Evolutionary conservation across 1,140 invertebrate genomes (phyloP).

Genomic region (Aphelenchoides besseyi): DNA sequence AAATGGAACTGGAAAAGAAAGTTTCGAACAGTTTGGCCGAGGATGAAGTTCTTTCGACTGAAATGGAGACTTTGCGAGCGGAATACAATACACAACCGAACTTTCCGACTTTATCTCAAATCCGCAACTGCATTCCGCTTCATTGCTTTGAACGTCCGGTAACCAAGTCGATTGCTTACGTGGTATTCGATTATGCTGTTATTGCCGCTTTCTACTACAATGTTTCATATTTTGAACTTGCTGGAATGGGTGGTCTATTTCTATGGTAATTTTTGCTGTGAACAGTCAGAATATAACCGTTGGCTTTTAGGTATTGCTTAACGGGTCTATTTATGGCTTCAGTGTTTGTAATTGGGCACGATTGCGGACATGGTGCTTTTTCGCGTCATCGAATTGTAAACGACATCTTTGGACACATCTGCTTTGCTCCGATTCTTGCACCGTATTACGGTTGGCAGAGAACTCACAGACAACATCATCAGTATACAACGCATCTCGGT

Average conservation of each 20-base stretch:
- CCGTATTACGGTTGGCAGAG: conserved; percentile 49
- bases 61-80: not conserved
- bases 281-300: not conserved
- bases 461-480: conserved; percentile 57
- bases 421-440: conserved; percentile 48
- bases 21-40: not conserved
- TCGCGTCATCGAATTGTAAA: conserved; percentile 60
- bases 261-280: conserved; percentile 32
- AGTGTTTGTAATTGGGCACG: conserved; percentile 64
- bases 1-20: no score
- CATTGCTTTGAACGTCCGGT: conserved; percentile 54
- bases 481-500: conserved; percentile 53
- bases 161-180: conserved; percentile 60
- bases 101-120: conserved; percentile 31
- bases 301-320: conserved; percentile 44
- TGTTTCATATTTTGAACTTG: conserved; percentile 43
- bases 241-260: conserved; percentile 39
- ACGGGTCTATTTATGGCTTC: conserved; percentile 64
- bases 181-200: conserved; percentile 57
- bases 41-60: not conserved
- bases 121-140: conserved; percentile 53
- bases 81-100: not conserved
- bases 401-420: conserved; percentile 54
- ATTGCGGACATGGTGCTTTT: conserved; percentile 65
- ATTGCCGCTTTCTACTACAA: conserved; percentile 51